Conservation (phyloP, 2,113 vertebrate species). For the Siniperca knerii region DNA sequence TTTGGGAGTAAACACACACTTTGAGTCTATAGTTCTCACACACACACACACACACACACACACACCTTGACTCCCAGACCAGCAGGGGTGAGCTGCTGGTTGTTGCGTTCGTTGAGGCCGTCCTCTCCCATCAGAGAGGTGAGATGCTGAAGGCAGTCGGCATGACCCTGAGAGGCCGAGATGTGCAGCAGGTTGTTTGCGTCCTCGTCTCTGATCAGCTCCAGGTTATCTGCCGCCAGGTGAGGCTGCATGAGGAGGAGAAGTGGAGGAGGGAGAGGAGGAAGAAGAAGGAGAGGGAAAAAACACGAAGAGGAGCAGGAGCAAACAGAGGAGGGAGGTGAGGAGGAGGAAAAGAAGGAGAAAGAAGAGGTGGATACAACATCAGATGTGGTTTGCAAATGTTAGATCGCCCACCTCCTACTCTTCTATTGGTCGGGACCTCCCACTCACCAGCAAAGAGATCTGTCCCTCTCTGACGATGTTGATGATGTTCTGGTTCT, state of each 20-base stretch:
- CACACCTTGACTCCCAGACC: slow-evolving; percentile 95
- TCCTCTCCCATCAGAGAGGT: slow-evolving; percentile 98
- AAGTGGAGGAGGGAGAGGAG: slow-evolving; percentile 4
- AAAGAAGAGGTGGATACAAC: background rate
- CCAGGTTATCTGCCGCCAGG: slow-evolving; percentile 95
- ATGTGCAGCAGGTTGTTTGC: slow-evolving; percentile 96
- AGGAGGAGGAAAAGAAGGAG: background rate
- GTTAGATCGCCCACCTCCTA: background rate
- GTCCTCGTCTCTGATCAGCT: slow-evolving; percentile 93
- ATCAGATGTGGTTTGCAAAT: background rate
- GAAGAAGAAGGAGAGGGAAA: background rate
- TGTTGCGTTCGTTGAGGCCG: slow-evolving; percentile 93
- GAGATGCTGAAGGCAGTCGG: slow-evolving; percentile 97
- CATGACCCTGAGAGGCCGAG: slow-evolving; percentile 92
- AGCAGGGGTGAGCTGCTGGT: slow-evolving; percentile 92
- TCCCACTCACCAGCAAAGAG: slow-evolving; percentile 91
- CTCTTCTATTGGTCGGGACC: background rate
- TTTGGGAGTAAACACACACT: slow-evolving; percentile 77
- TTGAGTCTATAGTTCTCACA: slow-evolving; percentile 78
- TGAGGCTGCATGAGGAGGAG: slow-evolving; percentile 87
- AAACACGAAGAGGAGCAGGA: too few relatives aligned
- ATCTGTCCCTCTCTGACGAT: slow-evolving; percentile 97
- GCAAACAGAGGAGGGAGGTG: background rate
- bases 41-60: slow-evolving; percentile 48
- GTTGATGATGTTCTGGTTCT: slow-evolving; percentile 95